These are phyloP conservation scores for Platycnemis pennipes DNA, from an alignment of 2,888 invertebrate genomes.

Conservation along the genomic window DNA sequence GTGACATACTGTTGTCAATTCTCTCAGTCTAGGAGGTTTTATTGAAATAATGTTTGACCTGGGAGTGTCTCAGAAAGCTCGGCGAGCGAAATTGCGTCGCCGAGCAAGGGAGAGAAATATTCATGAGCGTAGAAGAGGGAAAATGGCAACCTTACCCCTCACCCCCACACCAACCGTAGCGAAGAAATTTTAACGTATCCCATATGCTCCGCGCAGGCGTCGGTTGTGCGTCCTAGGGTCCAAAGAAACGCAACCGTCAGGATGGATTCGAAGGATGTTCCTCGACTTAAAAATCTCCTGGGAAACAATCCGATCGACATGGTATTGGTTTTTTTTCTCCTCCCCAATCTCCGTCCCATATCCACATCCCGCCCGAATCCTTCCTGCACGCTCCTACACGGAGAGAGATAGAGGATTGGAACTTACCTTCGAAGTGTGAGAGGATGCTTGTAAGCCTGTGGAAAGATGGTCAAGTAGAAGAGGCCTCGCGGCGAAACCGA, in stretches of 20 bases:
- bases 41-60: not conserved
- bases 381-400: too few relatives aligned
- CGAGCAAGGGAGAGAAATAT: not conserved
- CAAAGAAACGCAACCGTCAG: too few relatives aligned
- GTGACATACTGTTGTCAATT: not conserved
- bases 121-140: not conserved
- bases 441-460: not conserved
- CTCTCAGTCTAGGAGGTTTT: not conserved
- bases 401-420: not conserved
- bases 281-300: too few relatives aligned
- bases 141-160: too few relatives aligned
- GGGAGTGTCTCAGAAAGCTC: not conserved
- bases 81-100: not conserved
- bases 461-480: not conserved
- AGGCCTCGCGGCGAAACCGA: not conserved
- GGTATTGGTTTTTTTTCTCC: too few relatives aligned
- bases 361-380: too few relatives aligned
- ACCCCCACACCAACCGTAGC: not conserved
- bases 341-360: too few relatives aligned
- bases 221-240: not conserved
- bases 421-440: not conserved
- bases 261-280: too few relatives aligned
- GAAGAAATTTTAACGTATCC: not conserved
- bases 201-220: not conserved
- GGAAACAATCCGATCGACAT: too few relatives aligned